Conservation (phyloP, 2,797 vertebrate genomes). For the Amazona finschi region DNA sequence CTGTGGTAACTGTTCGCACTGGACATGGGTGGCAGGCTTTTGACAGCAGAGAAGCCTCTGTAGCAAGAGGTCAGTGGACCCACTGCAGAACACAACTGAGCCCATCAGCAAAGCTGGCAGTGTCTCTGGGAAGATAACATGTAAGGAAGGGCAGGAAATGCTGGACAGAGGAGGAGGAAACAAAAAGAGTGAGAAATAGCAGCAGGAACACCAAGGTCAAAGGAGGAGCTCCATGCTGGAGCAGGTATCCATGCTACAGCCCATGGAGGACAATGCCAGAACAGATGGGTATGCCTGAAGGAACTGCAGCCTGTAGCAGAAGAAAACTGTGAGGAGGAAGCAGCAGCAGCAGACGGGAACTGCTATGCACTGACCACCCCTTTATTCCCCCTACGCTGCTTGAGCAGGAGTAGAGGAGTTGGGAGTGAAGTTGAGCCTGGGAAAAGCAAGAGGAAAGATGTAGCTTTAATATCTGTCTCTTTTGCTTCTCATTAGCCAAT, state of each 20-base stretch:
- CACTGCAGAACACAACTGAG: not conserved
- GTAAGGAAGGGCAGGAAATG: not conserved
- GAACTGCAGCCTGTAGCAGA: not conserved
- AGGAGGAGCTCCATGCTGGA: not conserved
- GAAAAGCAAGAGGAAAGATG: not conserved
- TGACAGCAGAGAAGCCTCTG: not conserved
- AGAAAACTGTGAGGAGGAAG: not conserved
- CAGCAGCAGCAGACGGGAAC: not conserved
- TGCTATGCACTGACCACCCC: rapidly evolving
- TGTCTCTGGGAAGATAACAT: rapidly evolving
- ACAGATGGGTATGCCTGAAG: not conserved
- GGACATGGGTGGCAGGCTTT: not conserved
- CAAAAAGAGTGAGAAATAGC: not conserved
- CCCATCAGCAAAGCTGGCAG: not conserved
- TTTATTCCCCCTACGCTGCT: not conserved
- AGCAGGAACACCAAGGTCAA: not conserved
- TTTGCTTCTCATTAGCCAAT: not conserved
- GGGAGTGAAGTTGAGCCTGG: not conserved
- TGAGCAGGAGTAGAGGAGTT: not conserved
- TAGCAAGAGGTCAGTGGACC: not conserved
- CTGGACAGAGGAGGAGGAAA: not conserved
- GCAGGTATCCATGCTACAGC: rapidly evolving
- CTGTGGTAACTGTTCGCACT: rapidly evolving
- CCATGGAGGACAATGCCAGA: not conserved
- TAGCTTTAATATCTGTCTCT: not conserved